Evolutionary conservation across 2,797 vertebrate species (phyloP), one percentile per base, ranked within the genome.

Genomic region (Myiotriccus ornatus): DNA sequence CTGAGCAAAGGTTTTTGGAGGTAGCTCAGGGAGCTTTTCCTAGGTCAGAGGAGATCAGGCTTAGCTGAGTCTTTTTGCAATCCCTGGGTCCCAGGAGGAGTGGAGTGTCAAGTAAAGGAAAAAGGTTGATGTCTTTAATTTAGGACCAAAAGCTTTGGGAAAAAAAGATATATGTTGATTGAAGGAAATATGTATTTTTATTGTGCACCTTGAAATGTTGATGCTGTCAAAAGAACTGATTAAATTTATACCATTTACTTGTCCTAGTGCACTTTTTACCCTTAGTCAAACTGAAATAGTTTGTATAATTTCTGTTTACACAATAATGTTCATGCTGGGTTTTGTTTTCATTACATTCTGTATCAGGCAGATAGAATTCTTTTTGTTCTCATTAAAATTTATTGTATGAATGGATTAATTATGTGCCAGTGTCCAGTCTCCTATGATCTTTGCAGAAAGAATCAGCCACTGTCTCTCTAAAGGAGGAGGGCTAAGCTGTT

Each of bases 341-440:
- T 78, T 81, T 94, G 71, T 84, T 76, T 74, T 79, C 77, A 43
- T 89, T 90, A 55, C 73, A 39, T 53, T 59, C 50, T 93, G 87
- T 87, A 86, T 84, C 53, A 67, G 65, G 43, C 84, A 60, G 93
- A 87, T 64, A 69, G 57, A 96, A 93, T 90, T 87, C 68, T 87
- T 92, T 94, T 84, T 80, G 35, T 81, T 95, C 68, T 79, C 87
- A 75, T 92, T 57, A 94, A 94, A 96, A 25, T 86, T 75, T 77
- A 80, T 92, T 91, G 95, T 56, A 93, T 79, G 53, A 96, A 89
- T 35, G 67, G 53, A 95, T 93, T 39, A 75, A 95, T 65, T 68
- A 13, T 43, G 10, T 74, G 50, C 32, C 47, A 65, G 32, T 67
- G 22, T 69, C 47, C 95, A 25, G 16, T 84, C 39, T 73, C 43